These are phyloP conservation scores for Gulo gulo DNA, from an alignment of 2,113 vertebrate genomes.

Conservation along the genomic window DNA sequence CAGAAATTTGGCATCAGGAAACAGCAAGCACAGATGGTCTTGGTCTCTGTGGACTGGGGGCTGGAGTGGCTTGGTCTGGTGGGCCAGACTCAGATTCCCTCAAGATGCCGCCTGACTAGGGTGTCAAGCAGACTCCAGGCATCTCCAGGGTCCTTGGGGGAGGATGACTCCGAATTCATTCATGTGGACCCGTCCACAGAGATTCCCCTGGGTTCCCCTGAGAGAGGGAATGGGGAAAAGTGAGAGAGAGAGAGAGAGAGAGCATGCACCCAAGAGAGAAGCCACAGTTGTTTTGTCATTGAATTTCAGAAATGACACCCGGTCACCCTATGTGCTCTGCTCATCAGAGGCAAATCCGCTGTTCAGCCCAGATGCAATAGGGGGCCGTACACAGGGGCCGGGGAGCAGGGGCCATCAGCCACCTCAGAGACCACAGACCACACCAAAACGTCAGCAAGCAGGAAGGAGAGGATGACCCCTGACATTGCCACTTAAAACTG, in stretches of 20 bases:
- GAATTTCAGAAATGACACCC: background rate
- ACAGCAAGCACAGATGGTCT: accelerated
- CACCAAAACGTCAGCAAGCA: background rate
- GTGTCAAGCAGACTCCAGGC: accelerated
- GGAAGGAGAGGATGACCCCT: background rate
- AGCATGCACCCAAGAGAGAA: background rate
- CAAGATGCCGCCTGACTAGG: background rate
- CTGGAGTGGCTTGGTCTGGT: accelerated
- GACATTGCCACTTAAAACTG: background rate
- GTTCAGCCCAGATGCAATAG: too few species aligned
- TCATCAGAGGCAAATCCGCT: background rate
- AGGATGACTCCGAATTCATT: background rate
- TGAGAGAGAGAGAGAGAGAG: background rate
- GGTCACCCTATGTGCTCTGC: background rate
- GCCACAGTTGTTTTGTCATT: background rate
- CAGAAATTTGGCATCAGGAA: background rate
- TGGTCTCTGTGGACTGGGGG: background rate
- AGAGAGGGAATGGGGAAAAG: background rate
- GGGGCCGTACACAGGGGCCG: accelerated
- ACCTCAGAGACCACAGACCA: background rate
- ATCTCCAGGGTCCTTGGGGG: background rate
- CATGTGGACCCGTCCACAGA: background rate
- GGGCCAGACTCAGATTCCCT: background rate
- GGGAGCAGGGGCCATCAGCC: background rate
- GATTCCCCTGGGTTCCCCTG: background rate